Evolutionary conservation across 2,113 vertebrate genomes (phyloP).

Genomic region (Prietella phreatophila): DNA sequence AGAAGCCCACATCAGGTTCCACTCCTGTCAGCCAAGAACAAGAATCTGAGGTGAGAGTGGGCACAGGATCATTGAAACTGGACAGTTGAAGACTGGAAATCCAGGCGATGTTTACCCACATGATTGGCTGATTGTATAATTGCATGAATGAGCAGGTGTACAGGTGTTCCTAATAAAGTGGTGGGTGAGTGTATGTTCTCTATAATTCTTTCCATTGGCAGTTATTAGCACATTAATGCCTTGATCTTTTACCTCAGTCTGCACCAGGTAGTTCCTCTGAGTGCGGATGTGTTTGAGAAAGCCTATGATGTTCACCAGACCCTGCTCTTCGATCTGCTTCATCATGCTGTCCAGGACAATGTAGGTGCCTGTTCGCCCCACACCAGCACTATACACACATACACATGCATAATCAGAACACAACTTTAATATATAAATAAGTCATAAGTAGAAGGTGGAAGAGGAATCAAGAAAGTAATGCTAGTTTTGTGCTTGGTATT

Average conservation of each 20-base stretch:
- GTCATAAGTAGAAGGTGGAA: not conserved
- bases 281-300: slow-evolving; percentile 96
- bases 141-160: not conserved
- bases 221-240: not conserved
- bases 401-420: slow-evolving; percentile 28
- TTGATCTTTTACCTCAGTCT: slow-evolving; percentile 85
- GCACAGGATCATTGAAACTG: not conserved
- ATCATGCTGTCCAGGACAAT: slow-evolving; percentile 97
- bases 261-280: slow-evolving; percentile 94
- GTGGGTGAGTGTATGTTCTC: not conserved
- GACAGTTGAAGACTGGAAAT: not conserved
- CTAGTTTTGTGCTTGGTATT: not conserved
- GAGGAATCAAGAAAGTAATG: not conserved
- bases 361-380: slow-evolving; percentile 91
- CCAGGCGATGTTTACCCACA: not conserved
- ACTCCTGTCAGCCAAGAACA: not conserved
- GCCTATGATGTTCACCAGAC: slow-evolving; percentile 83
- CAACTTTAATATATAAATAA: not conserved
- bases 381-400: slow-evolving; percentile 81
- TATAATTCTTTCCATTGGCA: not conserved
- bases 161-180: not conserved
- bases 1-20: not conserved
- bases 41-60: not conserved
- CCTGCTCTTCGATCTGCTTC: slow-evolving; percentile 85
- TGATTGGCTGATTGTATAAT: not conserved